Base-by-base conservation (phyloP, 2,113 vertebrate species). In the Gymnarchus niloticus region DNA sequence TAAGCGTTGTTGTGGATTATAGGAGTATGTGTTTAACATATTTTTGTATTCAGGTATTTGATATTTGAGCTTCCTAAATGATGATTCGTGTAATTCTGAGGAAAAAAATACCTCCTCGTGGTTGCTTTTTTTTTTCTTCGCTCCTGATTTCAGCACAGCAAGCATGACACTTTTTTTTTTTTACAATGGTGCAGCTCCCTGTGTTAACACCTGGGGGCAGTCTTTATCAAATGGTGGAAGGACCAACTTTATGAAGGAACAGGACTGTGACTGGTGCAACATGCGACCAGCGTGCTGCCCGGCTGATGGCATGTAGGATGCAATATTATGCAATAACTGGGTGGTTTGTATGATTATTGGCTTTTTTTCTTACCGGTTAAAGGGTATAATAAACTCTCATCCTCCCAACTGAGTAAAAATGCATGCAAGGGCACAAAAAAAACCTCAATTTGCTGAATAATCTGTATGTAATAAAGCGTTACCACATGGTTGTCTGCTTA, bases 181-280 rank as follows among this genome's bases (percentile, higher is more conserved):
- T 33, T 73, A 17, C n/a, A 73, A 41, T 19, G 33, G 65, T n/a
- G 44, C 76, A 21, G 3, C 1, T 19, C 76, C 76, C 44, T 46
- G 48, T 21, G 5, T 54, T 54, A 82, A 52, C 80, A 52, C 80
- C 48, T 54, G 80, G 51, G 80, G 80, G 51, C 80, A 82, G 80
- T 54, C 23, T 48, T 23, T 82, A 82, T 82, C 51, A 48, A 52
- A 52, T 14, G 17, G 80, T 33, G 51, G 9, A 25, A 14, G 3
- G 37, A 78, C 10, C 77, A 37, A 14, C 28, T 82, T 56, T 82
- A n/a, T 33, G 7, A 81, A 81, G 49, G 49, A 82, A 37, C 25
- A n/a, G 23, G 28, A 33, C 80, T 54, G n/a, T 17, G 10, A 44
- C 46, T 10, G 76, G 44, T 19, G 52, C 52, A 54, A 7, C 14